Conservation (phyloP, 1,140 invertebrate species). For the Orchesella cincta region DNA sequence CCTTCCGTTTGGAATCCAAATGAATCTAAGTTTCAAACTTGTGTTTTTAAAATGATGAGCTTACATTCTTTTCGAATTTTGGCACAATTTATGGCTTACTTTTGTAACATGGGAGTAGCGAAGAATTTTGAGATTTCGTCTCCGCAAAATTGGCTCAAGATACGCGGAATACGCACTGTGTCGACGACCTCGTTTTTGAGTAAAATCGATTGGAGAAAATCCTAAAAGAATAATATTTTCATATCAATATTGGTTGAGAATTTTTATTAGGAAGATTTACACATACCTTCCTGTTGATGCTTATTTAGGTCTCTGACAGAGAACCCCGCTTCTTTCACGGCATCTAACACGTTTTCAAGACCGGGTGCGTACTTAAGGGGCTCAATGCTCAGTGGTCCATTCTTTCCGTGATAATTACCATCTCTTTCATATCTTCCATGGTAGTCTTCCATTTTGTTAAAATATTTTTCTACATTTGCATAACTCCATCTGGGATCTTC, state of each 20-base stretch:
- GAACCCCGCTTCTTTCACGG: conserved; percentile 71
- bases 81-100: too few species aligned
- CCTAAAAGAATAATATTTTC: too few species aligned
- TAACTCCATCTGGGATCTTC: conserved; percentile 63
- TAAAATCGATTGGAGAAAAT: neutral
- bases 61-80: too few species aligned
- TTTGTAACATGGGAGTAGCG: too few species aligned
- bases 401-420: conserved; percentile 27
- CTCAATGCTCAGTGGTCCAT: neutral
- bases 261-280: too few species aligned
- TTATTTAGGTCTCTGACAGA: conserved; percentile 72
- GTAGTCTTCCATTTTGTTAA: conserved; percentile 77
- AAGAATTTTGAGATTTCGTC: neutral
- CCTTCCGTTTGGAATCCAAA: too few species aligned
- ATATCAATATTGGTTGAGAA: too few species aligned
- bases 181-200: neutral
- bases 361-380: neutral
- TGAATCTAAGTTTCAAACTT: too few species aligned
- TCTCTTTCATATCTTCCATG: conserved; percentile 61
- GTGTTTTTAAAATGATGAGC: too few species aligned
- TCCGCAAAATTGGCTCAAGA: neutral
- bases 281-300: conserved; percentile 66
- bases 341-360: conserved; percentile 64
- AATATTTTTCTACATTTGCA: conserved; percentile 71
- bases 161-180: neutral